Base-by-base conservation (phyloP, 1,140 invertebrate genomes). In the Stegodyphus dumicola region DNA sequence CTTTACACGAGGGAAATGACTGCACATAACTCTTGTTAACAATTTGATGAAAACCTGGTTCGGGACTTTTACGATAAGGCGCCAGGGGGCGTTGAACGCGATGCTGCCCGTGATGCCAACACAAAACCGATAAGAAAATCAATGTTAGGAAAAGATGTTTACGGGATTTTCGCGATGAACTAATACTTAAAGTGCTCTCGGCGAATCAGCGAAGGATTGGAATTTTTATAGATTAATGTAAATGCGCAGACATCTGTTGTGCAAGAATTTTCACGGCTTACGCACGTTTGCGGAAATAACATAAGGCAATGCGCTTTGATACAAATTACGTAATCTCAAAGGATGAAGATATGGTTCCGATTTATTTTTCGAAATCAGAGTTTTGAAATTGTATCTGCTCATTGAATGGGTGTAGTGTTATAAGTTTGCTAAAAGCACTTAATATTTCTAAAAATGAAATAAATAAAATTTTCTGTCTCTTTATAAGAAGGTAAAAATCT, bases 61-160 rank as follows among this genome's bases (percentile, higher is more conserved):
- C 53, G 11, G 6, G 73, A 75, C 33, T 75, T 75, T 64, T 48
- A 56, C 73, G 73, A 75, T 75, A 75, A 75, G 70, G 13, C 49
- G 15, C 10, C 70, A 73, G 10, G 73, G 73, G 53, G 52, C 73
- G 73, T 53, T 75, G 52, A 17, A 60, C 73, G 15, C 48, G 10
- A 17, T 33, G 11, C 54, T 18, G 56, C 56, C 15, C 56, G 15
- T 11, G 56, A 33, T 33, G 33, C 33, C 33, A 33, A 33, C 33
- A 33, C 33, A 60, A 60, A n/a, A 18, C 54, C 73, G 73, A 75
- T 75, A 75, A 75, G 73, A 49, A 75, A 56, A 75, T 75, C 73
- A 75, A 75, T 75, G 73, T 53, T 51, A 51, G 18, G 51, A 10
- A 60, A 75, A 56, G 18, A 60, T 75, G 73, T 75, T 75, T 75